Conservation (phyloP, 2,888 invertebrate genomes). For the Ormyrus rosae region DNA sequence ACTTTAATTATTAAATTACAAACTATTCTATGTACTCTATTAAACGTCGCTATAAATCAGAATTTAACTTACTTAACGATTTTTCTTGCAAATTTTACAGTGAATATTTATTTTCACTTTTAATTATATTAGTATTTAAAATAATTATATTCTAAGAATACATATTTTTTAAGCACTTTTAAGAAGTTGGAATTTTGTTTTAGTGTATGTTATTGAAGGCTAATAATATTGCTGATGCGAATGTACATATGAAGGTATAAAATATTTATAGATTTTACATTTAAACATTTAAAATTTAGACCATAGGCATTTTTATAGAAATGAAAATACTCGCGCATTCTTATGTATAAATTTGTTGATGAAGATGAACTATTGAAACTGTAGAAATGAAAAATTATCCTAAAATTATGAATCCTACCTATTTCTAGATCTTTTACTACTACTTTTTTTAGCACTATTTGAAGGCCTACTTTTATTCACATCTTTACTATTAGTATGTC, state of each 20-base stretch:
- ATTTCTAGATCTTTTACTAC: conserved; percentile 89
- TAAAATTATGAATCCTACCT: conserved; percentile 77
- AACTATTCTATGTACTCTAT: too few species aligned
- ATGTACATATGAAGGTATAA: neutral
- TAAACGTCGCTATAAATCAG: too few species aligned
- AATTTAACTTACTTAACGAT: too few species aligned
- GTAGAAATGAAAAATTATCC: conserved; percentile 20
- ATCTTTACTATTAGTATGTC: conserved; percentile 75
- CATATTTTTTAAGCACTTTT: too few species aligned
- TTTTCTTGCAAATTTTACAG: too few species aligned
- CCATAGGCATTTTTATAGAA: conserved; percentile 38
- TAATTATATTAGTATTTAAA: too few species aligned
- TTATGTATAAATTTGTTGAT: conserved; percentile 30
- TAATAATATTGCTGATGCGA: too few species aligned
- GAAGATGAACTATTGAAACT: conserved; percentile 42
- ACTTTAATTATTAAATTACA: too few species aligned
- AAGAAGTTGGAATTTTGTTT: too few species aligned
- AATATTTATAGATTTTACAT: neutral
- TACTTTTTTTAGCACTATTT: conserved; percentile 84
- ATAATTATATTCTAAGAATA: too few species aligned
- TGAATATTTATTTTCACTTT: too few species aligned
- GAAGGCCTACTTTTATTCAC: conserved; percentile 74
- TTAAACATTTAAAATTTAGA: conserved; percentile 7
- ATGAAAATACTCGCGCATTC: conserved; percentile 18
- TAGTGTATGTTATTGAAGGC: too few species aligned